Conservation (phyloP, 2,888 invertebrate species). For the Apodemia zela region DNA sequence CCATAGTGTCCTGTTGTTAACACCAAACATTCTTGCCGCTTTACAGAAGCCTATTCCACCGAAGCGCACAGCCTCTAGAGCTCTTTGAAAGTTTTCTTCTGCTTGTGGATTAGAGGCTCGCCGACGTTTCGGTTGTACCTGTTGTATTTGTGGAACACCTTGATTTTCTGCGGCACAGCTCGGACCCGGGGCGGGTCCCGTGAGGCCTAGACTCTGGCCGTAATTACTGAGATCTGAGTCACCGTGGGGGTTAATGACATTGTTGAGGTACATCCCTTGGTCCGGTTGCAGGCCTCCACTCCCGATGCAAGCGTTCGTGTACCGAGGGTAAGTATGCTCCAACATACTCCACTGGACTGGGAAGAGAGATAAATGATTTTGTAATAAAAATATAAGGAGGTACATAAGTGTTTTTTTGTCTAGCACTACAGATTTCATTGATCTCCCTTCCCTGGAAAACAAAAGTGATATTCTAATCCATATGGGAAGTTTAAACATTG, state of each 20-base stretch:
- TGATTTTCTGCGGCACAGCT: conserved; percentile 54
- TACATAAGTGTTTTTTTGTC: conserved; percentile 36
- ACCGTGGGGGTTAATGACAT: conserved; percentile 65
- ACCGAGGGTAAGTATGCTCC: conserved; percentile 89
- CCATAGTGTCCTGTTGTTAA: conserved; percentile 92
- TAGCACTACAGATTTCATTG: conserved; percentile 52
- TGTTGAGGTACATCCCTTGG: conserved; percentile 80
- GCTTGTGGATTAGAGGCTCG: conserved; percentile 89
- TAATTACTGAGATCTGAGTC: conserved; percentile 61
- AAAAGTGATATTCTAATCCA: conserved; percentile 35
- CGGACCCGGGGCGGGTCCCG: conserved; percentile 64
- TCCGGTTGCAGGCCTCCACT: conserved; percentile 76
- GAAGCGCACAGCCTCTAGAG: conserved; percentile 89
- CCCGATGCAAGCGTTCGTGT: conserved; percentile 84
- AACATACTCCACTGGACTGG: conserved; percentile 93
- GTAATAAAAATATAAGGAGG: conserved; percentile 47
- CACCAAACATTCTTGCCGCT: conserved; percentile 90
- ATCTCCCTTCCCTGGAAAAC: conserved; percentile 78
- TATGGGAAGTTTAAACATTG: conserved; percentile 2
- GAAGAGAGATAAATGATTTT: conserved; percentile 81
- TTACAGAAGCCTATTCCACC: conserved; percentile 93
- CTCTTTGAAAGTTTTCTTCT: conserved; percentile 90
- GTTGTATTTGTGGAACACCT: conserved; percentile 43
- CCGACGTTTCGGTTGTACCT: conserved; percentile 82
- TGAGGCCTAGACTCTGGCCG: conserved; percentile 51